Conservation (phyloP, 1,140 invertebrate genomes). For the Xylocopa sonorina region DNA sequence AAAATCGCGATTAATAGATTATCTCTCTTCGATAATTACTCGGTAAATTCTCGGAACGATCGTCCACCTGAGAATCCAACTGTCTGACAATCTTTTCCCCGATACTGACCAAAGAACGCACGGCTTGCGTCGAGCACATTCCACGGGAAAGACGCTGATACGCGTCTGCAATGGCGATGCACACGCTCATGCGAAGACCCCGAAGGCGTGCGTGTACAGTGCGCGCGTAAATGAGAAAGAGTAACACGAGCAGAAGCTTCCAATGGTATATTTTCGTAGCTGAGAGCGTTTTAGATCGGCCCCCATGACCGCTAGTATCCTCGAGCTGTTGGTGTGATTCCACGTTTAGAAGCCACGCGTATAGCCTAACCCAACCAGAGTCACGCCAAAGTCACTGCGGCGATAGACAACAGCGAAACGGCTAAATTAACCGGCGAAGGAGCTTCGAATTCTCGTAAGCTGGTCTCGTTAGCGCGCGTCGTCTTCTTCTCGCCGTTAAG, state of each 20-base stretch:
- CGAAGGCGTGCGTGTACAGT: constrained; percentile 52
- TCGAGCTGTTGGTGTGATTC: not conserved
- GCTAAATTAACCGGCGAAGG: not conserved
- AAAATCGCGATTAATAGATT: too few species aligned
- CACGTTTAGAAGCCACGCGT: not conserved
- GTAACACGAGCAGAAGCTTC: constrained; percentile 38
- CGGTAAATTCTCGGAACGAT: not conserved
- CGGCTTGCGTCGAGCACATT: not conserved
- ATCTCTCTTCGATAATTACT: not conserved
- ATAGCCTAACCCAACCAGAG: not conserved
- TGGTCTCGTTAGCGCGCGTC: constrained; percentile 13
- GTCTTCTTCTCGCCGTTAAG: constrained; percentile 10
- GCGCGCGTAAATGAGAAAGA: constrained; percentile 42
- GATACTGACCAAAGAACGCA: too few species aligned
- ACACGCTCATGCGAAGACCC: not conserved
- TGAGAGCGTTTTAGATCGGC: constrained; percentile 65
- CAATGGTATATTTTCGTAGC: constrained; percentile 71
- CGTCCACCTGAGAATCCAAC: not conserved
- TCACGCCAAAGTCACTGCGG: not conserved
- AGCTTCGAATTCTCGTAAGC: not conserved
- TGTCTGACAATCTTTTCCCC: not conserved
- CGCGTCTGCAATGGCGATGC: not conserved
- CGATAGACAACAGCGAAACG: not conserved
- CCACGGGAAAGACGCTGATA: not conserved
- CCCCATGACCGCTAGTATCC: not conserved